phyloP scores from a whole-genome alignment of 2,888 invertebrate genomes.

The Clepsis dumicolana region DNA sequence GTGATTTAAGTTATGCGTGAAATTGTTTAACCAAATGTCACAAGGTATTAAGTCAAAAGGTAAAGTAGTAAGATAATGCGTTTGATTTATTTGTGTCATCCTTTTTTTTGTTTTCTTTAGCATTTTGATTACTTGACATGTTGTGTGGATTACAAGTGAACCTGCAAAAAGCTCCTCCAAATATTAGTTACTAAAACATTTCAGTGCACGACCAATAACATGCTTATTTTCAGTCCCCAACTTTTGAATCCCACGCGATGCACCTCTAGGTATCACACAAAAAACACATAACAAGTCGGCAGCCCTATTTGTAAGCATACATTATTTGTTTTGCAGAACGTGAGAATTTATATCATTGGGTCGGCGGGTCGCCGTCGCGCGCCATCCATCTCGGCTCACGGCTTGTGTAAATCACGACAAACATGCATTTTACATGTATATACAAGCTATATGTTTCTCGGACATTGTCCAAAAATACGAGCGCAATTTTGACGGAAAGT shows the following conservation, averaged over 20 bases:
- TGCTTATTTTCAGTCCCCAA: background rate
- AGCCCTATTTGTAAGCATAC: slow-evolving; percentile 39
- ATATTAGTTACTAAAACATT: too few species aligned
- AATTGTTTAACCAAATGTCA: too few species aligned
- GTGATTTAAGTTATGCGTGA: too few species aligned
- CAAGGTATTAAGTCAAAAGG: too few species aligned
- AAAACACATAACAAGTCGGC: slow-evolving; percentile 11
- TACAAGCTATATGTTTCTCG: slow-evolving; percentile 20
- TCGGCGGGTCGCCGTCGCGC: slow-evolving; percentile 57
- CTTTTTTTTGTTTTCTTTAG: too few species aligned
- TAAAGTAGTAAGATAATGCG: too few species aligned
- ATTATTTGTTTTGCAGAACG: slow-evolving; percentile 58
- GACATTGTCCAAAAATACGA: slow-evolving; percentile 30
- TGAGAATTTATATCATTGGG: slow-evolving; percentile 72
- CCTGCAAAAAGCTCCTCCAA: too few species aligned
- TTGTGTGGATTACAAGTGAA: too few species aligned
- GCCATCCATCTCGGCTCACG: slow-evolving; percentile 57
- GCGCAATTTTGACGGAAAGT: slow-evolving; percentile 2
- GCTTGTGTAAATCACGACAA: slow-evolving; percentile 63
- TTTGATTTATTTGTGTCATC: too few species aligned
- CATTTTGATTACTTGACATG: too few species aligned
- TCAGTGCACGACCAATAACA: too few species aligned
- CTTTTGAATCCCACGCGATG: background rate
- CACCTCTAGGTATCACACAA: background rate
- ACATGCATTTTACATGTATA: slow-evolving; percentile 22